Base-by-base conservation (phyloP, 2,888 invertebrate genomes). In the Andrena praecox region DNA sequence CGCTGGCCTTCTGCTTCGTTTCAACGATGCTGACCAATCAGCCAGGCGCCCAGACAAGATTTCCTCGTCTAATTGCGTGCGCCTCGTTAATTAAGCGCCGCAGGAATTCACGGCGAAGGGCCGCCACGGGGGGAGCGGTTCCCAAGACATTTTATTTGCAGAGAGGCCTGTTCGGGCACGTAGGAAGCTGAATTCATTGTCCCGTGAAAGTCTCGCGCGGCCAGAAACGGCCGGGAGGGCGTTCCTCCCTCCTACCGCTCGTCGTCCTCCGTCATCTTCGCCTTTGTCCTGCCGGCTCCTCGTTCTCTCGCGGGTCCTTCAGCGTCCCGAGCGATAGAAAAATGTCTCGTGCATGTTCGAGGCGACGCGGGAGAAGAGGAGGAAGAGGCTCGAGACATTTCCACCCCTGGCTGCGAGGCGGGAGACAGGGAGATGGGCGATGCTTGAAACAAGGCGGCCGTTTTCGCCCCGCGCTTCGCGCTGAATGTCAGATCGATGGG, bases 41-140 rank as follows among this genome's bases (percentile, higher is more conserved):
- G 59, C 77, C 48, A 12, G 54, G 63, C 72, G 24, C 31, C 29
- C 31, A 70, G 42, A 63, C 67, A 52, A 74, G 75, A 75, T 59
- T 73, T 72, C 70, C 67, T 29, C 48, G 64, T 63, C 68, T 86
- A 85, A 85, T 86, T 79, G 82, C 71, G 59, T 59, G 60, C 78
- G 82, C 77, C 70, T 80, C 79, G 70, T 87, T 87, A 87, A 87
- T 87, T 87, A 87, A 87, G 83, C 80, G 80, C 64, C 78, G 52
- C 54, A 73, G 83, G 80, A 87, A 87, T 87, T 75, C 78, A 24
- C 62, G 74, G 66, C 52, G 75, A 35, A 74, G 29, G 73, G 24
- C 31, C 29, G 63, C 64, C 50, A 67, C 54, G 60, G 31, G 33
- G 60, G 7, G 33, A 68, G 52, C 63, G 74, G 63, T 71, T 54